Evolutionary conservation across 1,140 invertebrate genomes (phyloP).

Genomic region (Drosophila carrolli): DNA sequence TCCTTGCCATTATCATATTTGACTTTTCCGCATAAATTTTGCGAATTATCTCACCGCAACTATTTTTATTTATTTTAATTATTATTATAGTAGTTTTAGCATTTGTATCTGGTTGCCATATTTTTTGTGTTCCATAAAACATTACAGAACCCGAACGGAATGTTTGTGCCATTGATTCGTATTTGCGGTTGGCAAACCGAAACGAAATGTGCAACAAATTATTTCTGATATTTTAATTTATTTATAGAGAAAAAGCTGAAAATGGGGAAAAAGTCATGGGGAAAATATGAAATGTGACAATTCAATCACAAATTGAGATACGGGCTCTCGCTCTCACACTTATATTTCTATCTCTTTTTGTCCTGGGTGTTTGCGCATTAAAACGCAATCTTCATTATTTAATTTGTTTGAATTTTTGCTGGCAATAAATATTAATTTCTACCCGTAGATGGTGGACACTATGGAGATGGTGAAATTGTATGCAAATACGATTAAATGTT

Average conservation of each 20-base stretch:
- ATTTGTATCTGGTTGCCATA: constrained; percentile 9
- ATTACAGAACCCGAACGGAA: constrained; percentile 27
- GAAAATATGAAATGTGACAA: constrained; percentile 63
- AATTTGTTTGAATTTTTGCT: constrained; percentile 61
- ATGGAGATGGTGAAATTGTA: constrained; percentile 38
- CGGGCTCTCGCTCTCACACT: background rate
- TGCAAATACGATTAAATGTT: constrained; percentile 77
- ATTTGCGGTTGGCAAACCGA: constrained; percentile 36
- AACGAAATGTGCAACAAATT: constrained; percentile 55
- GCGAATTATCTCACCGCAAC: constrained; percentile 43
- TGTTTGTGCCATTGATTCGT: constrained; percentile 43
- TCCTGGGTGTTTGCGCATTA: constrained; percentile 27
- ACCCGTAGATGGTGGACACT: background rate
- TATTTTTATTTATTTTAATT: constrained; percentile 41
- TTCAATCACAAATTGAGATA: constrained; percentile 65
- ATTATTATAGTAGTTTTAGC: constrained; percentile 42
- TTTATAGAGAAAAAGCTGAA: constrained; percentile 11
- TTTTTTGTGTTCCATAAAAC: constrained; percentile 16
- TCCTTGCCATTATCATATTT: constrained; percentile 50
- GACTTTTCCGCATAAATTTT: constrained; percentile 48
- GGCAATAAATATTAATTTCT: constrained; percentile 44
- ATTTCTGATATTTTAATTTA: constrained; percentile 38
- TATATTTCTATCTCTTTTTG: background rate
- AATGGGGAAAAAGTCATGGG: constrained; percentile 22
- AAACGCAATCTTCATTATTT: constrained; percentile 71